Conservation (phyloP, 2,888 invertebrate species). For the Malacosoma neustria region DNA sequence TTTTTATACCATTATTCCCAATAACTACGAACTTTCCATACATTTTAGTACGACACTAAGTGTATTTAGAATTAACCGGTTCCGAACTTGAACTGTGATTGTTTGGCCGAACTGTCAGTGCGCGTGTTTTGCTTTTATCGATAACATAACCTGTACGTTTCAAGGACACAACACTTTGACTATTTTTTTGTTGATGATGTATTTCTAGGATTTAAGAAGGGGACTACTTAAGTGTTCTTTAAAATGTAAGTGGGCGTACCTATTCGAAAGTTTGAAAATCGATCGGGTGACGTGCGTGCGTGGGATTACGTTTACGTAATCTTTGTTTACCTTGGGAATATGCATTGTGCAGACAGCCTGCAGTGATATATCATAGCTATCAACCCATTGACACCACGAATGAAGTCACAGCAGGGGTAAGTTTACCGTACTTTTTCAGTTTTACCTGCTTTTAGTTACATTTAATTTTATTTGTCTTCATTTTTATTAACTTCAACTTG, state of each 20-base stretch:
- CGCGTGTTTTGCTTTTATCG: slow-evolving; percentile 72
- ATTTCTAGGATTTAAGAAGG: slow-evolving; percentile 39
- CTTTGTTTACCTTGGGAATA: slow-evolving; percentile 73
- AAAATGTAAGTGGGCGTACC: slow-evolving; percentile 60
- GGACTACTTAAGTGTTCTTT: slow-evolving; percentile 44
- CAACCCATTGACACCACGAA: slow-evolving; percentile 15
- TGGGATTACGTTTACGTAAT: slow-evolving; percentile 73
- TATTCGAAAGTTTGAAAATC: slow-evolving; percentile 72
- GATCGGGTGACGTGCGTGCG: slow-evolving; percentile 72
- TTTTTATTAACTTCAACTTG: too few relatives aligned
- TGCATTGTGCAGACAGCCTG: slow-evolving; percentile 53
- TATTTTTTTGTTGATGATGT: slow-evolving; percentile 51
- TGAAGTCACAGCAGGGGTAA: slow-evolving; percentile 25
- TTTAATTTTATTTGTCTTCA: too few relatives aligned
- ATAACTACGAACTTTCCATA: neutral
- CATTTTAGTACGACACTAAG: slow-evolving; percentile 5
- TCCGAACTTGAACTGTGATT: slow-evolving; percentile 65
- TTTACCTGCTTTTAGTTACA: neutral
- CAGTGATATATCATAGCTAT: slow-evolving; percentile 29
- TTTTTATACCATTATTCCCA: neutral
- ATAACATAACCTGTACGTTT: slow-evolving; percentile 73
- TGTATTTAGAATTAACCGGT: slow-evolving; percentile 37
- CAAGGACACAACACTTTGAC: slow-evolving; percentile 57
- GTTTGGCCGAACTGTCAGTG: slow-evolving; percentile 67
- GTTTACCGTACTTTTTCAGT: slow-evolving; percentile 11